Base-by-base conservation (phyloP, 2,797 vertebrate genomes). In the Siniperca obscura region DNA sequence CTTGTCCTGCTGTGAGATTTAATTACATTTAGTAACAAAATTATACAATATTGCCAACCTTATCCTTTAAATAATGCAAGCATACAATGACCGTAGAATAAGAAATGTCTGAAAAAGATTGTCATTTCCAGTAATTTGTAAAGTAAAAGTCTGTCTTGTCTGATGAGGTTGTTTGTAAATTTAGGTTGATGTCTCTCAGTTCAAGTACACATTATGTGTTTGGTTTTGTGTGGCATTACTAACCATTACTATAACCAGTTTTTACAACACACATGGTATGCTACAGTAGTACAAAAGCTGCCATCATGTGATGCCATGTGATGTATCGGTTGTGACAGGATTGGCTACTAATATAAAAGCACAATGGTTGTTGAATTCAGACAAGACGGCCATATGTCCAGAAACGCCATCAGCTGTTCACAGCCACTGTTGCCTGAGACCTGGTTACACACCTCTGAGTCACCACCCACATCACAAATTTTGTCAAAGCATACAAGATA, bases 251-350 rank as follows among this genome's bases (percentile, higher is more conserved):
- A 6, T 55, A 52, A 55, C 0, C 2, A 25, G 36, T 7, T 50
- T 50, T 13, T 56, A 13, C 9, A 60, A 60, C 40, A 48, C 13
- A 34, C 36, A 73, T 7, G 6, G 5, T 38, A 25, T 34, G 25
- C 30, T 72, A 0, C 10, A 53, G 52, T n/a, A 21, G 3, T 44
- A 10, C 21, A 55, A 53, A 67, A 56, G 22, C 46, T 38, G 44
- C 12, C 36, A 42, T 36, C 9, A 17, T 36, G 25, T 11, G 2
- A 50, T 19, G 17, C 2, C 9, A 17, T 36, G 25, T 11, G 2
- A 50, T 19, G 17, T 5, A 61, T 72, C 60, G 57, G n/a, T 48
- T 65, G 76, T 65, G 59, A 44, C 55, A 52, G 21, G 25, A 60
- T 44, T 56, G 40, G 8, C 62, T 71, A 3, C 44, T 22, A 34